Conservation (phyloP, 2,113 vertebrate species). For the Galeopterus variegatus region DNA sequence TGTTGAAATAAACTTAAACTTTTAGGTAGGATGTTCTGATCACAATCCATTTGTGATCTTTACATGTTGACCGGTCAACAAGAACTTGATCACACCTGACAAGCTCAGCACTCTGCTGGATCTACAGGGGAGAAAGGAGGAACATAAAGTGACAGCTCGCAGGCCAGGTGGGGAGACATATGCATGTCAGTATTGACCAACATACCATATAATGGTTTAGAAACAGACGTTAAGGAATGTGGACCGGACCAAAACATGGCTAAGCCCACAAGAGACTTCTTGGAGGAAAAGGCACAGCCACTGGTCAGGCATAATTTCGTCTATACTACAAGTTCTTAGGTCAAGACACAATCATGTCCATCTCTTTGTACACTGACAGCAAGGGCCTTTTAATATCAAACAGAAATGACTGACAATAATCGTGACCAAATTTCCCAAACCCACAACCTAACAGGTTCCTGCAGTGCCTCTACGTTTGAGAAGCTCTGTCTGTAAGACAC, state of each 20-base stretch:
- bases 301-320: background rate
- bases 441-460: background rate
- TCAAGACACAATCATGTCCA: background rate
- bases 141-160: background rate
- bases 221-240: background rate
- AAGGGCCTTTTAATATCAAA: background rate
- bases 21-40: background rate
- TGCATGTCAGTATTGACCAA: rapidly evolving
- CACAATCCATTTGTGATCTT: background rate
- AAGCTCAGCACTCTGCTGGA: background rate
- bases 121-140: background rate
- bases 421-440: background rate
- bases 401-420: background rate
- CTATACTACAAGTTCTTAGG: background rate
- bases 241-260: too few relatives aligned
- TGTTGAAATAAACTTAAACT: background rate
- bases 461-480: background rate
- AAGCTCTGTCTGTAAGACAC: background rate
- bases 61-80: background rate
- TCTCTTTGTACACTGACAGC: background rate
- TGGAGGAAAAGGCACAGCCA: background rate
- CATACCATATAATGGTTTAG: background rate
- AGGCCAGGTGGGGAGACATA: background rate
- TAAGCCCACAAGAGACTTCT: background rate
- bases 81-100: background rate